Conservation (phyloP, 2,888 invertebrate genomes). For the Scaptomyza reducta region DNA sequence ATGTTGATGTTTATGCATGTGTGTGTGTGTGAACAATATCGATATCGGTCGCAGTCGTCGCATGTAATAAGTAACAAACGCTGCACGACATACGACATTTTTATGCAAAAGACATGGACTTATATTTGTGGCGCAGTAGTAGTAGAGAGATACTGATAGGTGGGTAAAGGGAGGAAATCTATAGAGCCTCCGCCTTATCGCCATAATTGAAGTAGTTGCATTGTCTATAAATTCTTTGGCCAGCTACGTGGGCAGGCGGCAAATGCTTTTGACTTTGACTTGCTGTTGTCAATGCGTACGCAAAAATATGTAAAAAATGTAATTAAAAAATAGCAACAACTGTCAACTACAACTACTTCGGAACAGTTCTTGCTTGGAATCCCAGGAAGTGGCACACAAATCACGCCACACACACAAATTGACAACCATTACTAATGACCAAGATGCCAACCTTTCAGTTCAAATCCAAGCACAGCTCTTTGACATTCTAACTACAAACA, state of each 20-base stretch:
- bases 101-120: slow-evolving; percentile 69
- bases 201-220: slow-evolving; percentile 79
- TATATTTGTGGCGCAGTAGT: neutral
- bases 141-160: neutral
- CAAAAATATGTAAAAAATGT: slow-evolving; percentile 69
- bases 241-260: slow-evolving; percentile 73
- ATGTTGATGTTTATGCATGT: neutral
- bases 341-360: neutral
- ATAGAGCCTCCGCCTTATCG: slow-evolving; percentile 55
- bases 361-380: slow-evolving; percentile 1
- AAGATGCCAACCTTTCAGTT: slow-evolving; percentile 35
- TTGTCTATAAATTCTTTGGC: slow-evolving; percentile 75
- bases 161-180: neutral
- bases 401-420: slow-evolving; percentile 53
- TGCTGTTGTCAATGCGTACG: slow-evolving; percentile 63
- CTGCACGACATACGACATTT: slow-evolving; percentile 79
- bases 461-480: slow-evolving; percentile 27
- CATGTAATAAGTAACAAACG: slow-evolving; percentile 79
- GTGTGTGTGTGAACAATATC: slow-evolving; percentile 59
- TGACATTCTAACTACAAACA: slow-evolving; percentile 70
- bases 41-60: slow-evolving; percentile 63
- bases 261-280: slow-evolving; percentile 66
- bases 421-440: slow-evolving; percentile 74
- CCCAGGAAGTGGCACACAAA: slow-evolving; percentile 68
- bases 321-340: slow-evolving; percentile 50